A percentile compares a stretch with the other conserved stretches of the same genome.
These are phyloP conservation scores for Crotalus viridis DNA, from an alignment of 2,113 vertebrate species.

Conservation along the genomic window DNA sequence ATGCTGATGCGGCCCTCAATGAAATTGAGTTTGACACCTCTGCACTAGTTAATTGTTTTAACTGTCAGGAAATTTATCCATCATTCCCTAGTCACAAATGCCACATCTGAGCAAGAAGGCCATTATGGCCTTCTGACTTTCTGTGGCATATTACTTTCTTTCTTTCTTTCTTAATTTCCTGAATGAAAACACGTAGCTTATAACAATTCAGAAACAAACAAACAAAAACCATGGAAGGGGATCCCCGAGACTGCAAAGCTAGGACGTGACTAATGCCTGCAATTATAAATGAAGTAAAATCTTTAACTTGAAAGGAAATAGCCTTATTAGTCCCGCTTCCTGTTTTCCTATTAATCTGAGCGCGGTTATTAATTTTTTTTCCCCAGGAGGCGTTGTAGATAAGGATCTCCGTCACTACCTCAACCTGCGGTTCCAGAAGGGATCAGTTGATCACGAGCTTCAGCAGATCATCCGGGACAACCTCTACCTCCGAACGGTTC, in stretches of 20 bases:
- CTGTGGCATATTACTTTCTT: background rate
- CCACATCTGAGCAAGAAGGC: background rate
- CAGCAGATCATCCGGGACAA: constrained; percentile 99
- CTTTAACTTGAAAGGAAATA: constrained; percentile 25
- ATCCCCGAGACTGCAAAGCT: background rate
- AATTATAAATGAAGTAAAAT: background rate
- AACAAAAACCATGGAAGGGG: constrained; percentile 1
- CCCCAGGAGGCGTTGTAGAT: constrained; percentile 92
- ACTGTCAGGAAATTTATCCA: too few species aligned
- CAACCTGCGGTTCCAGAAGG: constrained; percentile 98
- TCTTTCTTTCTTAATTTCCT: background rate
- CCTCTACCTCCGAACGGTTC: constrained; percentile 97
- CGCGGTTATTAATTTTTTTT: constrained; percentile 26
- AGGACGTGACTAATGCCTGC: constrained; percentile 29
- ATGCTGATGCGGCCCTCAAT: too few species aligned
- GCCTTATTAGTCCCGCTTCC: background rate
- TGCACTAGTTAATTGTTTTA: too few species aligned
- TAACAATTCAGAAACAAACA: rapidly evolving
- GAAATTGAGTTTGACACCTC: too few species aligned
- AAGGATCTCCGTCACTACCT: constrained; percentile 99
- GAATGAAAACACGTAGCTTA: background rate
- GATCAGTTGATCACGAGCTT: constrained; percentile 96
- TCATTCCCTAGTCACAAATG: too few species aligned
- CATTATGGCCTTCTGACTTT: background rate
- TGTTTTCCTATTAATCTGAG: constrained; percentile 36